Evolutionary conservation across 2,888 invertebrate genomes (phyloP).

Genomic region (Chalcosyrphus nemorum): DNA sequence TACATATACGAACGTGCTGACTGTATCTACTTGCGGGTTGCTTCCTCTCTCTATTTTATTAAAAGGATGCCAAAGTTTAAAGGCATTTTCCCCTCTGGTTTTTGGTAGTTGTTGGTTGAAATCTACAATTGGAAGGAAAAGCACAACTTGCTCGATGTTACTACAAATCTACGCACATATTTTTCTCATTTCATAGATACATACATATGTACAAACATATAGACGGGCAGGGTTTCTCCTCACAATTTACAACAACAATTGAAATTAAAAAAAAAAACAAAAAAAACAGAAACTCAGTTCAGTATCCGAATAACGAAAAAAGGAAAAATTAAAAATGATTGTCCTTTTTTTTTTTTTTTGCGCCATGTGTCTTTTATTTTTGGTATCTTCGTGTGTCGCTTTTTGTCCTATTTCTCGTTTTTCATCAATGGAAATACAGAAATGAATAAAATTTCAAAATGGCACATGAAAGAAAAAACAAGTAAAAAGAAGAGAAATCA

Average conservation of each 20-base stretch:
- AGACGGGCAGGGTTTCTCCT: neutral
- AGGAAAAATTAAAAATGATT: constrained; percentile 65
- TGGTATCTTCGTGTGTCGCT: constrained; percentile 51
- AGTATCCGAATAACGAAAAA: constrained; percentile 57
- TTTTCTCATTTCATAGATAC: constrained; percentile 31
- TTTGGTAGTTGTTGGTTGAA: constrained; percentile 53
- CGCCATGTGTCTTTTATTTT: constrained; percentile 58
- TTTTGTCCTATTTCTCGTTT: constrained; percentile 72
- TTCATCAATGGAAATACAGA: constrained; percentile 73
- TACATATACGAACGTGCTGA: constrained; percentile 5
- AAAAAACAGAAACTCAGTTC: constrained; percentile 21
- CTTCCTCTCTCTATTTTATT: constrained; percentile 64
- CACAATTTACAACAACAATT: constrained; percentile 57
- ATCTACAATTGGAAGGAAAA: constrained; percentile 38
- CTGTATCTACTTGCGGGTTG: constrained; percentile 50
- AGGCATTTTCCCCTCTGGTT: constrained; percentile 63
- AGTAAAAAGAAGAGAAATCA: no score
- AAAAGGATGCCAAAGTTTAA: constrained; percentile 71
- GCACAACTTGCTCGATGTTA: constrained; percentile 25
- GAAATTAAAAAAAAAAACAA: constrained; percentile 22
- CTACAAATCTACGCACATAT: constrained; percentile 46
- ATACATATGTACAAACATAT: neutral
- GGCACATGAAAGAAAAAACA: constrained; percentile 53
- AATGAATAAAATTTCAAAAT: constrained; percentile 73
- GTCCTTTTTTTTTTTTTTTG: constrained; percentile 50